Conservation (phyloP, 2,797 vertebrate species). For the Miichthys miiuy region DNA sequence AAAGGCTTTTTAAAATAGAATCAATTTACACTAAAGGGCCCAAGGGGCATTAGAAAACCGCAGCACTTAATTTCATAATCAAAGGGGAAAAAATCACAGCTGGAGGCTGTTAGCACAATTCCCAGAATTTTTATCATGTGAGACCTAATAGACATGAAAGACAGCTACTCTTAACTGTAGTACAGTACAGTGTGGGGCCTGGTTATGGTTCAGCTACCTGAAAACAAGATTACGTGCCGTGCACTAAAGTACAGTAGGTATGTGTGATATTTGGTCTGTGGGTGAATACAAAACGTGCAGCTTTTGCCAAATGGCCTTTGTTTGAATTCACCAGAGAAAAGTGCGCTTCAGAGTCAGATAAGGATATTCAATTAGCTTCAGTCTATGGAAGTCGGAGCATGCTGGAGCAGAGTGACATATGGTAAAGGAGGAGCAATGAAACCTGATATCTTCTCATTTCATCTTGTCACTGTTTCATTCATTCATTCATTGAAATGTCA, state of each 20-base stretch:
- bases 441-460: conserved; percentile 69
- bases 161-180: conserved; percentile 41
- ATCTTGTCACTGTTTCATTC: conserved; percentile 62
- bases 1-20: conserved; percentile 73
- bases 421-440: conserved; percentile 50
- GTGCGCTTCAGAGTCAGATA: conserved; percentile 66
- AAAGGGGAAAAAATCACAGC: conserved; percentile 45
- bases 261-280: conserved; percentile 29
- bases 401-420: conserved; percentile 59
- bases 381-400: conserved; percentile 55
- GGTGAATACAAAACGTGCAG: conserved; percentile 65
- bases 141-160: conserved; percentile 55
- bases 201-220: neutral
- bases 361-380: conserved; percentile 78
- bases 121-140: conserved; percentile 71
- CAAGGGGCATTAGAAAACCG: conserved; percentile 74
- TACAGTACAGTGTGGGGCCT: conserved; percentile 29
- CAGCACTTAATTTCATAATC: conserved; percentile 78
- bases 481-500: conserved; percentile 57
- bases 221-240: conserved; percentile 43
- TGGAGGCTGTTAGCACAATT: conserved; percentile 66
- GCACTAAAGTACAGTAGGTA: conserved; percentile 25
- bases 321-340: conserved; percentile 62
- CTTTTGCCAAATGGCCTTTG: conserved; percentile 55
- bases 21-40: conserved; percentile 81